Evolutionary conservation across 1,140 invertebrate genomes (phyloP).

Genomic region (Cotesia vestalis): DNA sequence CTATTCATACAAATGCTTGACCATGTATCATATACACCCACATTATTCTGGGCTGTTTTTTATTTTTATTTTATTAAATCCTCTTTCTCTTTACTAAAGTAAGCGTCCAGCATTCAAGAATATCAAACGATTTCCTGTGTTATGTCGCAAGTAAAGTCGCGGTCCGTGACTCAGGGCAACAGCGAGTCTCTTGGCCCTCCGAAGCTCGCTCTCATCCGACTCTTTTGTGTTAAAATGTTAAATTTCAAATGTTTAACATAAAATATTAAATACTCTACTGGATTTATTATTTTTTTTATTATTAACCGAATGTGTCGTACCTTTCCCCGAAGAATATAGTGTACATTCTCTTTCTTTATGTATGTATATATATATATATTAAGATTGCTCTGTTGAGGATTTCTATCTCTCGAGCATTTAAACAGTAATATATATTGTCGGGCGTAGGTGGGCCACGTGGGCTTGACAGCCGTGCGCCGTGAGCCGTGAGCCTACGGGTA

Average conservation of each 20-base stretch:
- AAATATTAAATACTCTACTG: not conserved
- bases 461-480: slow-evolving; percentile 58
- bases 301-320: slow-evolving; percentile 20
- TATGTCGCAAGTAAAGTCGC: not conserved
- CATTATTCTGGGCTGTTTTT: slow-evolving; percentile 44
- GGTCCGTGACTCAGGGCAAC: too few species aligned
- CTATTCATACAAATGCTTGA: slow-evolving; percentile 47
- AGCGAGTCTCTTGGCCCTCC: too few species aligned
- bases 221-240: slow-evolving; percentile 2
- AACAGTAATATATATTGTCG: slow-evolving; percentile 20
- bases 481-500: slow-evolving; percentile 54
- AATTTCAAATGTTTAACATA: too few species aligned
- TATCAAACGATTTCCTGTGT: slow-evolving; percentile 15
- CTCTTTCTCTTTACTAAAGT: slow-evolving; percentile 13
- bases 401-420: not conserved
- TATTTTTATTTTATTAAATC: slow-evolving; percentile 13
- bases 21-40: slow-evolving; percentile 50
- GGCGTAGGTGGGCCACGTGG: slow-evolving; percentile 64
- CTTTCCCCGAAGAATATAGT: not conserved
- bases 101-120: not conserved
- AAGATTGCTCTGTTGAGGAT: not conserved
- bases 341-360: slow-evolving; percentile 4
- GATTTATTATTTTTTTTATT: slow-evolving; percentile 22
- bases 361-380: not conserved
- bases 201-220: not conserved